These are phyloP conservation scores for Cyanoderma ruficeps DNA, from an alignment of 2,113 vertebrate species.

Conservation along the genomic window DNA sequence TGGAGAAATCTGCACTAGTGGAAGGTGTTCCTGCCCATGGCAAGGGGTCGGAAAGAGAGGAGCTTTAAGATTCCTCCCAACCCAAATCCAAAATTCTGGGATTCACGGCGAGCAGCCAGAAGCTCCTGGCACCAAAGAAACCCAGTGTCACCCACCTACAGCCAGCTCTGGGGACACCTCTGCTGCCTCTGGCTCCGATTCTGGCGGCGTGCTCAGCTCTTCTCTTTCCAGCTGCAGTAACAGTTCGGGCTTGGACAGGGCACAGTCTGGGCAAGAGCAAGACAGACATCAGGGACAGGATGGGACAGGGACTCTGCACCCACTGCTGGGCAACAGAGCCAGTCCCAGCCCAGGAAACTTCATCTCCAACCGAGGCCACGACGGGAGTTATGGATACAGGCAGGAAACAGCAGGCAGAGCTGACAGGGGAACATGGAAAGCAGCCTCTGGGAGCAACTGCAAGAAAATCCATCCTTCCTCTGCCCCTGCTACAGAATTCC, in stretches of 20 bases:
- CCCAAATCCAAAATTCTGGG: neutral
- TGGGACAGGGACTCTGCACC: neutral
- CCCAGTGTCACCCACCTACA: neutral
- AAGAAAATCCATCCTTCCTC: neutral
- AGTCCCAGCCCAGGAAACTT: neutral
- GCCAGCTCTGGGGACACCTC: neutral
- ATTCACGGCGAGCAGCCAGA: neutral
- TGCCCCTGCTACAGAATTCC: neutral
- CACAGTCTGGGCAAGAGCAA: neutral
- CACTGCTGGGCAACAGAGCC: neutral
- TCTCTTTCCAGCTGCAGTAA: neutral
- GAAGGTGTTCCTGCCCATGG: neutral
- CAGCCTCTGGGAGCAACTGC: neutral
- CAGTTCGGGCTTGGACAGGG: neutral
- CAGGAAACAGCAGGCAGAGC: neutral
- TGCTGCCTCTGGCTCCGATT: neutral
- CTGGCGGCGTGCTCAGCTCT: rapidly evolving
- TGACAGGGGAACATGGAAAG: neutral
- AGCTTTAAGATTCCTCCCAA: neutral
- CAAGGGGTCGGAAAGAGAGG: neutral
- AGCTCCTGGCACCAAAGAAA: neutral
- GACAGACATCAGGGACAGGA: neutral
- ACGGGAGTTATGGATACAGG: neutral
- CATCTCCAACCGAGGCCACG: rapidly evolving
- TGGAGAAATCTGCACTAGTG: neutral